phyloP scores from a whole-genome alignment of 2,113 vertebrate species.

The Alosa alosa region DNA sequence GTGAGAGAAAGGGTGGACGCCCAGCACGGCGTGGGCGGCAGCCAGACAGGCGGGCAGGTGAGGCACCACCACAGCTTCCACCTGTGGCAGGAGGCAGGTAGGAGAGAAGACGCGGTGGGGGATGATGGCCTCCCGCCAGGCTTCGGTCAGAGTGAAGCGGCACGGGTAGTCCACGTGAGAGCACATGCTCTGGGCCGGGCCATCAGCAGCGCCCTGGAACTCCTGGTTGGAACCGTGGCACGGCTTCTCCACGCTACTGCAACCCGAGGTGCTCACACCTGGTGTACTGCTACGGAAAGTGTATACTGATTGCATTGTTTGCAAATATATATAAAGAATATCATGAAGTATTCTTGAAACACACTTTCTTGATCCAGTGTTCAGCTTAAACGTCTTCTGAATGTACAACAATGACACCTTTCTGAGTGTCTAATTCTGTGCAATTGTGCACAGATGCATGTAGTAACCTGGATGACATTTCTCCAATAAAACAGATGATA shows the following conservation, averaged over 20 bases:
- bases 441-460: background rate
- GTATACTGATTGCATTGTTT: background rate
- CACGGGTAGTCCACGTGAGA: conserved; percentile 87
- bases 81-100: conserved; percentile 64
- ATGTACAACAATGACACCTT: background rate
- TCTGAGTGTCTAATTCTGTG: background rate
- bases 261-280: background rate
- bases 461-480: background rate
- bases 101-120: conserved; percentile 88
- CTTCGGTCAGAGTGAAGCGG: conserved; percentile 74
- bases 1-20: conserved; percentile 90
- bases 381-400: background rate
- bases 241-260: background rate
- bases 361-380: background rate
- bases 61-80: conserved; percentile 71
- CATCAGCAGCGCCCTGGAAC: conserved; percentile 38
- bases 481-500: background rate
- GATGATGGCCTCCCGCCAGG: conserved; percentile 75
- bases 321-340: background rate
- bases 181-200: conserved; percentile 62
- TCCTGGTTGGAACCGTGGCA: background rate
- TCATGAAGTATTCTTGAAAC: background rate
- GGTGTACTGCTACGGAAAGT: background rate
- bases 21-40: conserved; percentile 79
- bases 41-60: conserved; percentile 82